These are phyloP conservation scores for Masnerella sp. DNA, from an alignment of 2,888 invertebrate species.

Conservation along the genomic window DNA sequence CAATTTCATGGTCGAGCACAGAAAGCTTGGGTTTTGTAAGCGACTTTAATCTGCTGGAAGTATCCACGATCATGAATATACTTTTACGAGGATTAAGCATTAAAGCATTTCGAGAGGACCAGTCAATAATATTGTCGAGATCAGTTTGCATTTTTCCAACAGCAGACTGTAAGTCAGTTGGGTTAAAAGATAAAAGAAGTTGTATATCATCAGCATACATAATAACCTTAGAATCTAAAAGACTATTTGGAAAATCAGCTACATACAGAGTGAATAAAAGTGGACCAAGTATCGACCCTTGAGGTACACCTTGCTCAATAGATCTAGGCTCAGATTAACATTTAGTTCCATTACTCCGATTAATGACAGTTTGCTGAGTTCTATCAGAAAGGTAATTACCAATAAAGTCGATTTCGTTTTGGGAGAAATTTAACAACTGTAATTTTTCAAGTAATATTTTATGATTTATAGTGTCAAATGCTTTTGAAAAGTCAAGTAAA, in stretches of 20 bases:
- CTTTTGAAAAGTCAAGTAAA: slow-evolving; percentile 8
- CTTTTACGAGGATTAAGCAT: not conserved
- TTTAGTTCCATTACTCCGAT: not conserved
- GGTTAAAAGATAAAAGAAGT: not conserved
- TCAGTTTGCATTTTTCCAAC: not conserved
- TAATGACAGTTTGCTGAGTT: not conserved
- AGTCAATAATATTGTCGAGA: not conserved
- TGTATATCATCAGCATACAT: slow-evolving; percentile 19
- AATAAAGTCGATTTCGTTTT: not conserved
- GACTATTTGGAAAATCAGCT: not conserved
- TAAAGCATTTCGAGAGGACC: not conserved
- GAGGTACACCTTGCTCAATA: not conserved
- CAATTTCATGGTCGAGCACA: not conserved
- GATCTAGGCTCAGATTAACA: not conserved
- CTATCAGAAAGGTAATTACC: not conserved
- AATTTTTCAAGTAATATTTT: not conserved
- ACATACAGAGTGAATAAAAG: not conserved
- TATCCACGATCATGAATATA: not conserved
- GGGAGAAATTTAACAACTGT: not conserved
- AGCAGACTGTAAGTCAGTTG: not conserved
- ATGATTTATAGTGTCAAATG: slow-evolving; percentile 13
- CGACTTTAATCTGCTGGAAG: not conserved
- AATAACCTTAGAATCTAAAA: not conserved
- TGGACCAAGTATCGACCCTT: slow-evolving; percentile 7
- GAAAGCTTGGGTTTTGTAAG: not conserved